A percentile compares a stretch with the other conserved stretches of the same genome.
Conservation (phyloP, 2,797 vertebrate genomes). For the Mycteria americana region DNA sequence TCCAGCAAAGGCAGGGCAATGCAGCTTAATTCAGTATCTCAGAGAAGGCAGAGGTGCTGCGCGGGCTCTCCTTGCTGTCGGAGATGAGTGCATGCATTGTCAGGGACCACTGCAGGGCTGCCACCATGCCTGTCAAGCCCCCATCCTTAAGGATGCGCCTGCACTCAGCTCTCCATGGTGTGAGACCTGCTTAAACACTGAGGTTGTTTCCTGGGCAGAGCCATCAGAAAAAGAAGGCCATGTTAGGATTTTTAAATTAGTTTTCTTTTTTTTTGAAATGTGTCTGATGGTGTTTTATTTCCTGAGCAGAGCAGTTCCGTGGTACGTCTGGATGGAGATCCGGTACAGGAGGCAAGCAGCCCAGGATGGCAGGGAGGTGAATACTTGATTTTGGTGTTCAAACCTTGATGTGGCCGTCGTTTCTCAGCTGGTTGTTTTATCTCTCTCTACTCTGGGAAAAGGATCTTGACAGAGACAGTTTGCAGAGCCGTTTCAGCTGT, state of each 20-base stretch:
- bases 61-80: not conserved
- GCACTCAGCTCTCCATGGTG: no score
- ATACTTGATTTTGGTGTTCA: not conserved
- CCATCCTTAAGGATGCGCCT: not conserved
- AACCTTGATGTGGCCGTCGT: not conserved
- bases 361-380: not conserved
- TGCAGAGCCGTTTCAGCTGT: conserved; percentile 3
- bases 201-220: not conserved
- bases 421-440: not conserved
- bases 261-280: not conserved
- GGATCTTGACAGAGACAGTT: not conserved
- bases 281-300: not conserved
- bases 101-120: not conserved
- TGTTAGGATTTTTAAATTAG: not conserved
- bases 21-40: not conserved
- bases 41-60: not conserved
- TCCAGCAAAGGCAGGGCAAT: not conserved
- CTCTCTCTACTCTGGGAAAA: not conserved
- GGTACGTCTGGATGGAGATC: not conserved
- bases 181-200: not conserved
- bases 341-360: not conserved
- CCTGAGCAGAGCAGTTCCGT: fast-evolving
- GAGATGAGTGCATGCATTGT: fast-evolving
- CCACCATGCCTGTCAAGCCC: not conserved
- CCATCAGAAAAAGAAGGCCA: not conserved